Evolutionary conservation across 1,140 invertebrate genomes (phyloP), one percentile per base, ranked within the genome.

Genomic region (Tenebrio molitor): DNA sequence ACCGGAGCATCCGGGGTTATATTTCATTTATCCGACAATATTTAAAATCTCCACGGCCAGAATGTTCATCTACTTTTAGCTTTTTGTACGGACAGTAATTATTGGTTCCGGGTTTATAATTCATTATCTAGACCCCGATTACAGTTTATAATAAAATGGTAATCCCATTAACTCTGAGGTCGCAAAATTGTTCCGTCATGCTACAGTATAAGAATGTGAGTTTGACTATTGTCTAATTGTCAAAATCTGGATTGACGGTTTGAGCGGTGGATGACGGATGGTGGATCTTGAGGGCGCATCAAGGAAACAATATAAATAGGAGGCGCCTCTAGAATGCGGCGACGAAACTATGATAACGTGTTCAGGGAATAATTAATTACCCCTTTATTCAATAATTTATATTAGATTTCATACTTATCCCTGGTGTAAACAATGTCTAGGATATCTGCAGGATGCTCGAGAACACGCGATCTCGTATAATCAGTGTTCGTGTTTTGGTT

Each of bases 281-380:
- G n/a, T n/a, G n/a, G 19, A 58, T 58, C 50, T 58, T 29, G 14
- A 58, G 5, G 29, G 15, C 50, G 21, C 50, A 29, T 58, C 29
- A 58, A 29, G n/a, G 50, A 58, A 58, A 29, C 50, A 58, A 58
- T 58, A 58, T 58, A 58, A 58, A 58, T 58, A 21, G 50, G 12
- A 17, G 19, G 21, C 50, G 29, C 50, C 50, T 58, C 21, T 15
- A 10, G 50, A 58, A 29, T 15, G 29, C 29, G 50, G 50, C 50
- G 29, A 29, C 25, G 25, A 29, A 29, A 33, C 50, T 58, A 23
- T 58, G 50, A 58, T 58, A 58, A 25, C 29, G 29, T 58, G 50
- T 58, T 58, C 50, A 29, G 19, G 23, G 23, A 58, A 58, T 58
- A 58, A 58, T 58, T 58, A 58, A 58, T 58, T 58, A 58, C 23